These are phyloP conservation scores for Chiloscyllium punctatum DNA, from an alignment of 2,797 vertebrate genomes.

Conservation along the genomic window DNA sequence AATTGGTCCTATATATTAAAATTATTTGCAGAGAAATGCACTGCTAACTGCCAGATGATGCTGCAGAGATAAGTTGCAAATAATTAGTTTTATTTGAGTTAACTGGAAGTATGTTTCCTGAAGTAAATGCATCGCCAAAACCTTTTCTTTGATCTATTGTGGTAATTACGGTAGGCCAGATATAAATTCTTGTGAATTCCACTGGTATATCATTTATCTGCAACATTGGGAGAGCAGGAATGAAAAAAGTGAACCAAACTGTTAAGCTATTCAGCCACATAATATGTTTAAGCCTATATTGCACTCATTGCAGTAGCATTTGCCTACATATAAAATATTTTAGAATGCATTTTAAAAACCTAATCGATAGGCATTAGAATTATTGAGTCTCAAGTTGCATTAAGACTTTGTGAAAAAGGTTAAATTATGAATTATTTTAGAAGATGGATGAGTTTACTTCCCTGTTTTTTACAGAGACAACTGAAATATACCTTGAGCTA, in stretches of 20 bases:
- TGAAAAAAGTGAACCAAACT: background rate
- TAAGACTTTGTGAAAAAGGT: background rate
- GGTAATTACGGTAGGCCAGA: conserved; percentile 6
- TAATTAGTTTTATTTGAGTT: conserved; percentile 14
- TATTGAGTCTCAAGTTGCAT: background rate
- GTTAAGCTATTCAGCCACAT: background rate
- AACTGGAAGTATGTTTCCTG: background rate
- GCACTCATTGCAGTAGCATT: background rate
- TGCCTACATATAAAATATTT: background rate
- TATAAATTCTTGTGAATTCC: background rate
- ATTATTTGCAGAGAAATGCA: background rate
- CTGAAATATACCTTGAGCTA: conserved; percentile 31
- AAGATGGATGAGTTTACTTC: conserved; percentile 22
- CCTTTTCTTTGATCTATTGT: conserved; percentile 5
- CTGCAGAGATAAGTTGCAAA: conserved; percentile 18
- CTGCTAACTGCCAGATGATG: background rate
- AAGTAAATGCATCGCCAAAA: conserved; percentile 2
- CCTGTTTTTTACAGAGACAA: background rate
- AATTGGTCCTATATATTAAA: too few species aligned
- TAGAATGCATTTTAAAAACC: background rate
- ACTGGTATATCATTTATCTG: background rate
- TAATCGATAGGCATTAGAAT: background rate
- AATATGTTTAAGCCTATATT: background rate
- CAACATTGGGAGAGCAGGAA: background rate
- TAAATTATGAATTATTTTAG: conserved; percentile 9